Evolutionary conservation across 2,797 vertebrate species (phyloP).

Genomic region (Pseudochaenichthys georgianus): DNA sequence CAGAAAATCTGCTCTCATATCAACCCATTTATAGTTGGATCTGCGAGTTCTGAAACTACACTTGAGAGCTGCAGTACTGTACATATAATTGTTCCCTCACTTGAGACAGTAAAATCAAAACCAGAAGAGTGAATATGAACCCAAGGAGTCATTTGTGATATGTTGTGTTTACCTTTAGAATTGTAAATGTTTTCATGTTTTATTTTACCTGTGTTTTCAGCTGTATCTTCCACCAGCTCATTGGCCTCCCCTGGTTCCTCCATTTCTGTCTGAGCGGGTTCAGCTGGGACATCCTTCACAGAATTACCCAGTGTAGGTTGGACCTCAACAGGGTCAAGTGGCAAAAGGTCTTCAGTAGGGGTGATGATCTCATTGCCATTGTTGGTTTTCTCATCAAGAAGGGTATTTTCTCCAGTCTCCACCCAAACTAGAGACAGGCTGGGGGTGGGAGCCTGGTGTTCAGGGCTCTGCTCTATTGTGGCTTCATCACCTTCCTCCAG

Average conservation of each 20-base stretch:
- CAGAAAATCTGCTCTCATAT: conserved; percentile 40
- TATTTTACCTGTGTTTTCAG: conserved; percentile 62
- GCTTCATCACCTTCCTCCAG: conserved; percentile 39
- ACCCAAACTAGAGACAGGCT: conserved; percentile 38
- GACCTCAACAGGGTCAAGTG: conserved; percentile 33
- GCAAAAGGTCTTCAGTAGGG: conserved; percentile 58
- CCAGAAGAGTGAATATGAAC: not conserved
- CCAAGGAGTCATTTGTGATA: not conserved
- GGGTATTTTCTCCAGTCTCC: conserved; percentile 37
- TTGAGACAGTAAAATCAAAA: not conserved
- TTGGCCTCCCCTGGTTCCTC: conserved; percentile 56
- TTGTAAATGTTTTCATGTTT: not conserved
- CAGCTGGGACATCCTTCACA: conserved; percentile 51
- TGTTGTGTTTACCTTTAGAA: not conserved
- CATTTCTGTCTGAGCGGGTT: conserved; percentile 51
- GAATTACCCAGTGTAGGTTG: conserved; percentile 58
- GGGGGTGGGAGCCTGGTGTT: conserved; percentile 34
- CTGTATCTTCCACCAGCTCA: conserved; percentile 63
- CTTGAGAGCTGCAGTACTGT: not conserved
- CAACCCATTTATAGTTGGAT: not conserved
- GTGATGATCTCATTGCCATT: conserved; percentile 71
- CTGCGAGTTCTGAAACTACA: conserved; percentile 23
- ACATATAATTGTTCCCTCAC: conserved; percentile 2
- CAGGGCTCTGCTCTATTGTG: conserved; percentile 40
- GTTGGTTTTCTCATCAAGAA: conserved; percentile 54